A percentile compares a stretch with the other conserved stretches of the same genome.
phyloP scores from a whole-genome alignment of 2,113 vertebrate species.

The Pan troglodytes region NHGRI_mPanTro3-v2.1_pri NC_072409.2:112359501-112360000 shows the following conservation, averaged over 20 bases:
- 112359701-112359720: constrained; percentile 38
- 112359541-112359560: neutral
- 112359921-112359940: neutral
- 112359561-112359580: neutral
- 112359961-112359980: neutral
- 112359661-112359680: neutral
- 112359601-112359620: neutral
- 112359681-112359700: neutral
- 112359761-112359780: neutral
- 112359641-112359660: neutral
- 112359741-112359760: neutral
- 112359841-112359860: neutral
- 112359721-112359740: neutral
- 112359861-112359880: neutral
- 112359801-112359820: neutral
- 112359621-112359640: neutral
- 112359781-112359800: neutral
- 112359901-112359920: neutral
- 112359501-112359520: neutral
- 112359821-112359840: neutral
- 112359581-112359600: neutral
- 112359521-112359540: neutral
- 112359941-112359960: neutral
- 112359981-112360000: constrained; percentile 15
- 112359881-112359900: neutral